Evolutionary conservation across 2,113 vertebrate species (phyloP), one percentile per base, ranked within the genome.

Genomic region (Lagopus leucura): DNA sequence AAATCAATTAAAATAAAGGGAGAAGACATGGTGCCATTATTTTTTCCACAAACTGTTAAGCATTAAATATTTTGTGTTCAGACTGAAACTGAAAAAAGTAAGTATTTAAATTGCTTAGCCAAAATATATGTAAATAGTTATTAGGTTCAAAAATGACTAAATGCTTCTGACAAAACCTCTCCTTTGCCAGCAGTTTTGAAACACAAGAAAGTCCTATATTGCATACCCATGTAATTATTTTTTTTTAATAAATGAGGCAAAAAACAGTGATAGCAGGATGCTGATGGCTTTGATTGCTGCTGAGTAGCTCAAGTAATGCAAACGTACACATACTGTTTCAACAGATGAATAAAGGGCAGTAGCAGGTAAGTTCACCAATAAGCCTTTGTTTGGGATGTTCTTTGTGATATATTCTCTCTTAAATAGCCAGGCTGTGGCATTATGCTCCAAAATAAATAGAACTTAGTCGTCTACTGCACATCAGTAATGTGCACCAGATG

Each of bases 391-490:
- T 88, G 75, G 70, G 42, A 65, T 92, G 34, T 71, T 88, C 55
- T 94, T 91, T 94, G 57, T 78, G 57, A n/a, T 86, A 58, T 89
- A 89, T 78, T 94, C 81, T 81, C 76, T 86, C 70, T 90, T 93
- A 94, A 94, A 89, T 80, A 94, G 69, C 88, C 57, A 92, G 69
- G 8, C 58, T 25, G 19, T 95, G 75, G 75, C 78, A 82, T 94
- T 86, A 71, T 47, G 60, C 81, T 88, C 83, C 92, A 94, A 94
- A 95, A 93, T 76, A 96, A 95, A 96, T 71, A 91, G 15, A 85
- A 74, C 45, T 77, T 88, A 65, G 85, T 89, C 1, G 0, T 86
- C 82, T 87, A 74, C 75, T 93, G 45, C 81, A 91, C 61, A 80
- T 86, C 83, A 83, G 81, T 69, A 82, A 48, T 65, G 61, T 61